Percentiles rank a stretch among this genome's conserved stretches.
phyloP scores from a whole-genome alignment of 2,113 vertebrate species.

The Pseudorasbora parva region DNA sequence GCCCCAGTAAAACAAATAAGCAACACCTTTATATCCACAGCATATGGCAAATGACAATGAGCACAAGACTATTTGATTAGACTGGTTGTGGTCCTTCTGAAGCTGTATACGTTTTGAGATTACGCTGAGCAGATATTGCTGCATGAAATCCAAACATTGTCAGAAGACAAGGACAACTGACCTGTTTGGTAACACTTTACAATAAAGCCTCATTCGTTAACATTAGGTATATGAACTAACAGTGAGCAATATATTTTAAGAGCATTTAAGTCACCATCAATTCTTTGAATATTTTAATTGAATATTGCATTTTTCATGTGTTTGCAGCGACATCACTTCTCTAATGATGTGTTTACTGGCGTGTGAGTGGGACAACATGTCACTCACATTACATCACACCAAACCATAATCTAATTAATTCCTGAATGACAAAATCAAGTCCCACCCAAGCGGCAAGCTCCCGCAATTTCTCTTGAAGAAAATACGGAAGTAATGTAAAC shows the following conservation, averaged over 20 bases:
- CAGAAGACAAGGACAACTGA: slow-evolving; percentile 4
- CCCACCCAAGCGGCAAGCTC: no score
- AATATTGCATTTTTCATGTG: no score
- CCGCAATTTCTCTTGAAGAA: no score
- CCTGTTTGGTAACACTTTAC: not conserved
- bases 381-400: no score
- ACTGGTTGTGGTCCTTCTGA: not conserved
- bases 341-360: no score
- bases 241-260: not conserved
- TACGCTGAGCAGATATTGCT: not conserved
- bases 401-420: no score
- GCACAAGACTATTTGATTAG: slow-evolving; percentile 12
- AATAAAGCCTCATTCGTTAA: not conserved
- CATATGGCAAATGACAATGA: slow-evolving; percentile 27
- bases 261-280: not conserved
- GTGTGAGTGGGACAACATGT: no score
- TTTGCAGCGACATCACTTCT: no score
- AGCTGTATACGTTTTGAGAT: not conserved
- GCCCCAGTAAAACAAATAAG: not conserved
- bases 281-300: no score
- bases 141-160: not conserved
- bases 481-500: no score
- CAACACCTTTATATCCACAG: slow-evolving; percentile 7
- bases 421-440: no score
- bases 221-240: not conserved